phyloP scores from a whole-genome alignment of 2,113 vertebrate genomes.

The Erythrolamprus reginae region DNA sequence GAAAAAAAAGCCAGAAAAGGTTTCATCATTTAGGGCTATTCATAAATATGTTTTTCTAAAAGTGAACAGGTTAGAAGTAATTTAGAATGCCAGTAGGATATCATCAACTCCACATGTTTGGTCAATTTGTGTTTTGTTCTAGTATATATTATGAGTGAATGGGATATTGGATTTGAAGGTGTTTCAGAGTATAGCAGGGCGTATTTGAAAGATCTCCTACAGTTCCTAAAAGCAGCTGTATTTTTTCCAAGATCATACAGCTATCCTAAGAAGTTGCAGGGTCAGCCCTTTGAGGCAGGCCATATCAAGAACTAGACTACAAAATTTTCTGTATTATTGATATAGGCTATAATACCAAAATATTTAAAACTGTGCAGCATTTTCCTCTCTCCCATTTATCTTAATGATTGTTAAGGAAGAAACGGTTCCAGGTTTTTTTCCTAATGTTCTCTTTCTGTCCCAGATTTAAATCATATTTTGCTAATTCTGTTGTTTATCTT shows the following conservation, averaged over 20 bases:
- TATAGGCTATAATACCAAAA: neutral
- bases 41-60: neutral
- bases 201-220: neutral
- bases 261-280: neutral
- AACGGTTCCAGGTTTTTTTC: neutral
- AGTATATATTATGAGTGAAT: neutral
- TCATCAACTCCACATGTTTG: neutral
- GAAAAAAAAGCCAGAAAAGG: neutral
- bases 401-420: neutral
- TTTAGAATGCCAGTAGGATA: neutral
- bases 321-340: neutral
- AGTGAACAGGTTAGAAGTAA: neutral
- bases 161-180: neutral
- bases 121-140: neutral
- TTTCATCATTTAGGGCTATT: neutral
- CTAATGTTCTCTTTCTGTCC: neutral
- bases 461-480: neutral
- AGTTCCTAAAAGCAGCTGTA: neutral
- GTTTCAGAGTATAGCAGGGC: neutral
- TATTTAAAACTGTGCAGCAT: neutral
- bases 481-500: neutral
- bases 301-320: neutral
- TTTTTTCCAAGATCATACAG: neutral
- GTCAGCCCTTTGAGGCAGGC: neutral
- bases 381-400: neutral